A percentile compares a stretch with the other conserved stretches of the same genome.
Conservation (phyloP, 2,888 invertebrate species). For the Limenitis arthemis region DNA sequence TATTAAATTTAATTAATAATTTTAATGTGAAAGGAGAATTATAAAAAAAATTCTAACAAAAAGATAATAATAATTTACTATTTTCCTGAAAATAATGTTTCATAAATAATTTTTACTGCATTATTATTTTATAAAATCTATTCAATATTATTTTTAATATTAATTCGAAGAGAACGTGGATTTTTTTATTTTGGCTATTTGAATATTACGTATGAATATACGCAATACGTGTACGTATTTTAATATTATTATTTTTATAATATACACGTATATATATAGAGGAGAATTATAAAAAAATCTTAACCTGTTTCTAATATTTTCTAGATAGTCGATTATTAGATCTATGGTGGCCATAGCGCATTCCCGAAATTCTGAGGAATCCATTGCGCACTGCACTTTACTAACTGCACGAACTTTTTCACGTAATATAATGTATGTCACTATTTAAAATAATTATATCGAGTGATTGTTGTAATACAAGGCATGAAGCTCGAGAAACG, state of each 20-base stretch:
- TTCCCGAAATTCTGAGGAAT: slow-evolving; percentile 82
- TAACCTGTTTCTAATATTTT: slow-evolving; percentile 85
- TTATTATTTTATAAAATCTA: too few relatives aligned
- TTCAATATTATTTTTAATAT: too few relatives aligned
- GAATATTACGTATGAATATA: too few relatives aligned
- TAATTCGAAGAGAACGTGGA: too few relatives aligned
- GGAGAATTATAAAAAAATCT: slow-evolving; percentile 23
- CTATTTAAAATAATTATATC: not conserved
- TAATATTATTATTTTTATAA: not conserved
- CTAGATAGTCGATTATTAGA: slow-evolving; percentile 91
- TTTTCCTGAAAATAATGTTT: too few relatives aligned
- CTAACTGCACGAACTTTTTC: slow-evolving; percentile 8
- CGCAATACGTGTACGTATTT: too few relatives aligned
- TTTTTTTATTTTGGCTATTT: too few relatives aligned
- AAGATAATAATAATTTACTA: too few relatives aligned
- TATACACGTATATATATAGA: not conserved
- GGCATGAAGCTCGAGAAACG: slow-evolving; percentile 35
- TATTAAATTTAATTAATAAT: too few relatives aligned
- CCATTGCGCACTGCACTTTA: slow-evolving; percentile 69
- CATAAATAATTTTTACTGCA: too few relatives aligned
- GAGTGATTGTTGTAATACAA: not conserved
- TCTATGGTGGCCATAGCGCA: slow-evolving; percentile 92
- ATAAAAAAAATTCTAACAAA: too few relatives aligned
- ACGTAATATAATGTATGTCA: not conserved
- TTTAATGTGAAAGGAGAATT: too few relatives aligned